Evolutionary conservation across 2,113 vertebrate species (phyloP).

Genomic region (Mesembrinibis cayennensis): DNA sequence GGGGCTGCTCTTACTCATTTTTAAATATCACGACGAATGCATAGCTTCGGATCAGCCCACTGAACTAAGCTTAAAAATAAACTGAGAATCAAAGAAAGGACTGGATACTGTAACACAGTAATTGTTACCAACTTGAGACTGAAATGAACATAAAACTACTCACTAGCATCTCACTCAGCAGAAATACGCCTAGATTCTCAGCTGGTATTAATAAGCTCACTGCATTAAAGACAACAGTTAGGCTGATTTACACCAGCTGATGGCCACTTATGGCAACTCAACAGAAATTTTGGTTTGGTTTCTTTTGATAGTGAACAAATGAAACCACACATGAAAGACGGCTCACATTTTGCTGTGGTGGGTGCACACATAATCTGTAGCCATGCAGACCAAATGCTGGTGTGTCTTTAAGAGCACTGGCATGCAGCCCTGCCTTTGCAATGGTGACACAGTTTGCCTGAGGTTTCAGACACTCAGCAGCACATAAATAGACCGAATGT

Average conservation of each 20-base stretch:
- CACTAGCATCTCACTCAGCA: background rate
- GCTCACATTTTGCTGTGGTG: background rate
- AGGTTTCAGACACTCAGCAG: background rate
- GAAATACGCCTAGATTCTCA: background rate
- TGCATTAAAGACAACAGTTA: background rate
- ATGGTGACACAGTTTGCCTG: slow-evolving; percentile 3
- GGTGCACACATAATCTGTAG: background rate
- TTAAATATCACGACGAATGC: background rate
- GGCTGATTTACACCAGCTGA: background rate
- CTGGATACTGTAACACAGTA: background rate
- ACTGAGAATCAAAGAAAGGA: background rate
- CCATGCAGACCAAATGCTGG: background rate
- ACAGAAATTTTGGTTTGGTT: background rate
- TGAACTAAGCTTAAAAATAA: background rate
- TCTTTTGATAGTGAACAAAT: background rate
- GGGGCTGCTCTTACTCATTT: background rate
- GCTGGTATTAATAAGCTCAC: background rate
- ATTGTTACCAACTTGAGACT: background rate
- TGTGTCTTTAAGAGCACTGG: background rate
- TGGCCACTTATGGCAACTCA: background rate
- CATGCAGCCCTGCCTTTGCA: slow-evolving; percentile 41
- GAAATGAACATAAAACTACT: background rate
- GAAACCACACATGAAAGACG: background rate
- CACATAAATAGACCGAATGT: background rate
- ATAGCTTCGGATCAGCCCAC: background rate